These are phyloP conservation scores for Pandemis heparana DNA, from an alignment of 2,888 invertebrate species.

Conservation along the genomic window DNA sequence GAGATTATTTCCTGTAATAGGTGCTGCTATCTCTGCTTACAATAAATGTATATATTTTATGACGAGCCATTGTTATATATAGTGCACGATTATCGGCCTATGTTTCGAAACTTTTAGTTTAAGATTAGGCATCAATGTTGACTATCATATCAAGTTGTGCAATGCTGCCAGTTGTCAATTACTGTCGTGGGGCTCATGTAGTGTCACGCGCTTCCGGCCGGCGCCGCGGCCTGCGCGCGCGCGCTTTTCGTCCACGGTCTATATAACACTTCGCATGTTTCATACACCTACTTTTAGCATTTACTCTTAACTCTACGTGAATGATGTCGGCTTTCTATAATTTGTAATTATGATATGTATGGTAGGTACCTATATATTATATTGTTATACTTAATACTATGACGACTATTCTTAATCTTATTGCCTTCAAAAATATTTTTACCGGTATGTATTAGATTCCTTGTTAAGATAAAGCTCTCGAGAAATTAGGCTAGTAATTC, in stretches of 20 bases:
- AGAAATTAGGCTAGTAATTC: slow-evolving; percentile 66
- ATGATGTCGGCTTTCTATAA: slow-evolving; percentile 61
- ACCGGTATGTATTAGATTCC: slow-evolving; percentile 61
- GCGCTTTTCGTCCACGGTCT: slow-evolving; percentile 61
- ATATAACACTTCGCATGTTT: slow-evolving; percentile 79
- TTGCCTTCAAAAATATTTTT: slow-evolving; percentile 69
- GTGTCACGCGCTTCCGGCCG: slow-evolving; percentile 46
- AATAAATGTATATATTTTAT: slow-evolving; percentile 40
- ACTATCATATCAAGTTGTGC: slow-evolving; percentile 35
- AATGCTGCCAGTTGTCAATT: slow-evolving; percentile 49
- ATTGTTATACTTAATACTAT: slow-evolving; percentile 53
- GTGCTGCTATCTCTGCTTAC: slow-evolving; percentile 41
- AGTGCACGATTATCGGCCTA: slow-evolving; percentile 45
- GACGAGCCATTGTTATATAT: slow-evolving; percentile 38
- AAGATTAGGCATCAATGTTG: slow-evolving; percentile 36
- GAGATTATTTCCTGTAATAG: slow-evolving; percentile 37
- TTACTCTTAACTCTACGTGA: slow-evolving; percentile 58
- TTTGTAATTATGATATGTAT: slow-evolving; percentile 49
- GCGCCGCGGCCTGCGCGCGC: slow-evolving; percentile 31
- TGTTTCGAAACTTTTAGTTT: slow-evolving; percentile 35
- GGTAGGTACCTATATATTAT: slow-evolving; percentile 52
- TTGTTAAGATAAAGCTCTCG: slow-evolving; percentile 60
- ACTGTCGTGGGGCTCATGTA: slow-evolving; percentile 43
- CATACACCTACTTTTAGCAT: slow-evolving; percentile 55
- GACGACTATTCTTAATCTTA: slow-evolving; percentile 62